These are phyloP conservation scores for Microctenopoma lineatum DNA, from an alignment of 2,797 vertebrate genomes.

Conservation along the genomic window DNA sequence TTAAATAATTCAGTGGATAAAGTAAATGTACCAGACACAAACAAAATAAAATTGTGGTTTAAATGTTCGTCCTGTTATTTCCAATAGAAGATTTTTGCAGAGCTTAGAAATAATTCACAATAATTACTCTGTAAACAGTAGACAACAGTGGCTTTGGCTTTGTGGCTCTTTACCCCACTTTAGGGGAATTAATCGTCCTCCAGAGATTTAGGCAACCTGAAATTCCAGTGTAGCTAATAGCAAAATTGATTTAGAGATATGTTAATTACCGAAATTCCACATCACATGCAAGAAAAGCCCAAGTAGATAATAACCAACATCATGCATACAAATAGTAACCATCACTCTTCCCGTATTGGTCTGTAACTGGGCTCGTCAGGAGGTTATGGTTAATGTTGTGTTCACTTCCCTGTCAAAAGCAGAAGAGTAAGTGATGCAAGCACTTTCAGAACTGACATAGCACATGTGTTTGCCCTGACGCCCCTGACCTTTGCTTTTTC, in stretches of 20 bases:
- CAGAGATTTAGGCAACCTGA: neutral
- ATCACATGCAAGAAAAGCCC: slow-evolving; percentile 56
- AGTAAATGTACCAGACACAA: neutral
- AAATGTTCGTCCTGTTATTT: neutral
- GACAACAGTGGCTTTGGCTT: neutral
- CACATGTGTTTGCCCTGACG: neutral
- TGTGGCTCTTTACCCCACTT: neutral
- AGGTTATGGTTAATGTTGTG: slow-evolving; percentile 32
- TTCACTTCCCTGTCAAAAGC: slow-evolving; percentile 54
- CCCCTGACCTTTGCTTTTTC: slow-evolving; percentile 21
- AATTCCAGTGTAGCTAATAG: slow-evolving; percentile 15
- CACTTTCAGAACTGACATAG: neutral
- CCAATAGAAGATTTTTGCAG: neutral
- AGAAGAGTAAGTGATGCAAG: slow-evolving; percentile 50
- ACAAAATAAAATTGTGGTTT: neutral
- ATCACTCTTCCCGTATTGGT: slow-evolving; percentile 1
- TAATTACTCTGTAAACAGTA: neutral
- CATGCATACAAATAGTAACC: neutral
- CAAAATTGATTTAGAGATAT: neutral
- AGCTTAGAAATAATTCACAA: neutral
- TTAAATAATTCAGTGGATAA: neutral
- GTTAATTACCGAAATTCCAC: slow-evolving; percentile 29
- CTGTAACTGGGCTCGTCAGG: slow-evolving; percentile 17
- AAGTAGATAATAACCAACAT: slow-evolving; percentile 3
- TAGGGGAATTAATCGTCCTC: neutral